Evolutionary conservation across 2,888 invertebrate species (phyloP).

Genomic region (Drosophila merina): DNA sequence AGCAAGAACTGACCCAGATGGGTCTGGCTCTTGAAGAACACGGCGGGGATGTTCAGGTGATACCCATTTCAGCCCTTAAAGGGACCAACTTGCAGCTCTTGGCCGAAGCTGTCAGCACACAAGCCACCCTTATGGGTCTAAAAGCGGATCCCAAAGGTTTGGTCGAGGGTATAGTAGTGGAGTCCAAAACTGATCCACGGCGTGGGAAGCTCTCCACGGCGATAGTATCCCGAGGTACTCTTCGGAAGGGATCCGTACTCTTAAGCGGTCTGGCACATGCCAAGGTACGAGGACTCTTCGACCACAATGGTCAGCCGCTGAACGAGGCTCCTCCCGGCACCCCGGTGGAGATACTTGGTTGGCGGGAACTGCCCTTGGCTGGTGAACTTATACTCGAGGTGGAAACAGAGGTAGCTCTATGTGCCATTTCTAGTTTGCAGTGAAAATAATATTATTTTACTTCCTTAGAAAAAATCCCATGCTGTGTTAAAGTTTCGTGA

Average conservation of each 20-base stretch:
- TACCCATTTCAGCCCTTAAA: constrained; percentile 96
- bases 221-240: constrained; percentile 92
- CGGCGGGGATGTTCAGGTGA: constrained; percentile 96
- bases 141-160: constrained; percentile 92
- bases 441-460: not conserved
- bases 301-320: constrained; percentile 89
- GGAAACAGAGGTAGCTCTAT: constrained; percentile 86
- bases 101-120: constrained; percentile 92
- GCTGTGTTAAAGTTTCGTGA: constrained; percentile 88
- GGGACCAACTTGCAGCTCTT: constrained; percentile 90
- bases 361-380: constrained; percentile 94
- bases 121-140: constrained; percentile 95
- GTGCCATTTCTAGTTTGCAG: rapidly evolving
- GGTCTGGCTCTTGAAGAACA: constrained; percentile 93
- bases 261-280: constrained; percentile 94
- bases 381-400: constrained; percentile 96
- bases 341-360: constrained; percentile 94
- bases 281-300: constrained; percentile 91
- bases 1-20: constrained; percentile 89
- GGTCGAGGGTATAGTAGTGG: constrained; percentile 95
- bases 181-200: constrained; percentile 89
- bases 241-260: constrained; percentile 90
- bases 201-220: constrained; percentile 93
- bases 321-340: constrained; percentile 89
- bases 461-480: constrained; percentile 87